phyloP scores from a whole-genome alignment of 2,113 vertebrate genomes.

The Falcunculus frontatus region DNA sequence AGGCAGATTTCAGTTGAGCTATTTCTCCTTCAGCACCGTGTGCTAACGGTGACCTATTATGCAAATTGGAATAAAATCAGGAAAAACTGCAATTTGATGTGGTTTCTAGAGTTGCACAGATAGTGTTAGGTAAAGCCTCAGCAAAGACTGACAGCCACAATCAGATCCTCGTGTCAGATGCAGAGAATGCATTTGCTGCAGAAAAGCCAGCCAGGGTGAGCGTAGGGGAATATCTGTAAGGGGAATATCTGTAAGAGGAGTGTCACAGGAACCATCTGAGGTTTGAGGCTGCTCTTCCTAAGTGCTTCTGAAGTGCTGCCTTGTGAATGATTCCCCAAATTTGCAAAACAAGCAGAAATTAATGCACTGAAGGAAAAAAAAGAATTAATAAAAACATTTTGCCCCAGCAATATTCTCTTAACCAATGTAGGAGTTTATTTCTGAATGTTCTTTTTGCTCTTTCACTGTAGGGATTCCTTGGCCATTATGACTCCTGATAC shows the following conservation, averaged over 20 bases:
- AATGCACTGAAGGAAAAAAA: neutral
- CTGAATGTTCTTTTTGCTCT: conserved; percentile 19
- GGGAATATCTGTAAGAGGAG: neutral
- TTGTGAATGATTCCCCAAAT: neutral
- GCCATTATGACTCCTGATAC: conserved; percentile 15
- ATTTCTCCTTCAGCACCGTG: conserved; percentile 29
- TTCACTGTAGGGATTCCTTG: conserved; percentile 37
- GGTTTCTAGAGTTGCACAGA: conserved; percentile 37
- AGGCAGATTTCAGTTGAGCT: conserved; percentile 27
- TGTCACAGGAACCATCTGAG: neutral
- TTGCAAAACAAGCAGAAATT: neutral
- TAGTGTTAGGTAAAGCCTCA: neutral
- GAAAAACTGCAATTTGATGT: conserved; percentile 55
- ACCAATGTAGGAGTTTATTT: neutral
- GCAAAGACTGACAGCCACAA: neutral
- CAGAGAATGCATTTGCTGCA: neutral
- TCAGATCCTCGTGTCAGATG: neutral
- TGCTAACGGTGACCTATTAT: conserved; percentile 49
- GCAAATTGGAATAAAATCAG: conserved; percentile 55
- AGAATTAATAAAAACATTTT: neutral
- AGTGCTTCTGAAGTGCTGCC: neutral
- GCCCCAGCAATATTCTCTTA: neutral
- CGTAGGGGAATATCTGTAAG: accelerated
- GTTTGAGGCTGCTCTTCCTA: neutral
- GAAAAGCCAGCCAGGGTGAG: neutral